phyloP scores from a whole-genome alignment of 64 coral and sea anemone species.

The Pocillopora damicornis region DNA sequence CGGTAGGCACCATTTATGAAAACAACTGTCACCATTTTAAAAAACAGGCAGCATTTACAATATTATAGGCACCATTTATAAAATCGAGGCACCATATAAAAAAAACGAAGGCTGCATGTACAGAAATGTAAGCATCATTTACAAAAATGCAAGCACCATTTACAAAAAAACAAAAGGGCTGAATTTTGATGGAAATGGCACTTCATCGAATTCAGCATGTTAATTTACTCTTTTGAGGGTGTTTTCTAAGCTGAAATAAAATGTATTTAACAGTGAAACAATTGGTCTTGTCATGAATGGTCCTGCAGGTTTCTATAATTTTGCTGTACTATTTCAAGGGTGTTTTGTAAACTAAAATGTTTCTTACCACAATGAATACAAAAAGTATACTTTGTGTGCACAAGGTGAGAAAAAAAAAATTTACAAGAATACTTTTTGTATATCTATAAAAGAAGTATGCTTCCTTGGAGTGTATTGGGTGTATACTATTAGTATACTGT shows the following conservation, averaged over 20 bases:
- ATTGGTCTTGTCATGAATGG: too few relatives aligned
- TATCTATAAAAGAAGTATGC: constrained; percentile 4
- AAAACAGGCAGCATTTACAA: not conserved
- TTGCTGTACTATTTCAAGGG: too few relatives aligned
- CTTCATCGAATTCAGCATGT: too few relatives aligned
- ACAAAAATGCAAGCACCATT: not conserved
- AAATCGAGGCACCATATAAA: not conserved
- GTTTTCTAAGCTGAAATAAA: too few relatives aligned
- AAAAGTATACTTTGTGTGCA: constrained; percentile 34
- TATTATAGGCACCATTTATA: not conserved
- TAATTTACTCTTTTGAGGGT: too few relatives aligned
- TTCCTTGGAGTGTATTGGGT: not conserved
- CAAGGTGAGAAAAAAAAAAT: not conserved
- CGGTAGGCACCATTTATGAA: not conserved
- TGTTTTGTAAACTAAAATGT: not conserved
- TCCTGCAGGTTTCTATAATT: too few relatives aligned
- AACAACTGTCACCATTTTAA: not conserved
- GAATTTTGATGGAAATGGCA: not conserved
- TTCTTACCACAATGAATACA: constrained; percentile 9
- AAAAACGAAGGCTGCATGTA: too few relatives aligned
- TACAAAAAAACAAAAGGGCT: not conserved
- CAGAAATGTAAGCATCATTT: too few relatives aligned
- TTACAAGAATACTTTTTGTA: constrained; percentile 17
- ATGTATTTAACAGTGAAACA: too few relatives aligned
- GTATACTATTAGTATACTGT: too few relatives aligned